Conservation (phyloP, 2,113 vertebrate genomes). For the Vulpes ferrilata region DNA sequence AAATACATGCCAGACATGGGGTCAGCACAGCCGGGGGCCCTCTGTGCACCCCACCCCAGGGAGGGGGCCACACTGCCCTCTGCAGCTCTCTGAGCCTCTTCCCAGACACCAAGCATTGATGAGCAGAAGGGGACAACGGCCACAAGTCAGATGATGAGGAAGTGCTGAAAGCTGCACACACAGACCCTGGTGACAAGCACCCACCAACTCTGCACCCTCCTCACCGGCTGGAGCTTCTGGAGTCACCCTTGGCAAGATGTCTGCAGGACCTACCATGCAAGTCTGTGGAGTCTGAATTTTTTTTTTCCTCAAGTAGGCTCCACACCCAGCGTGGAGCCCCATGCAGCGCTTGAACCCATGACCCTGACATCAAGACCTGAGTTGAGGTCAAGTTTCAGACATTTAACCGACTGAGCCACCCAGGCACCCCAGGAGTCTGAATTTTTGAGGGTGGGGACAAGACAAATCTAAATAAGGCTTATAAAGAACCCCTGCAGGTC, state of each 20-base stretch:
- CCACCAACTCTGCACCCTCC: not conserved
- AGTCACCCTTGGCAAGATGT: not conserved
- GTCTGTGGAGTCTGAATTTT: not conserved
- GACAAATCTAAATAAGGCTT: not conserved
- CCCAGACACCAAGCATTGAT: accelerated
- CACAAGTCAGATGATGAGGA: accelerated
- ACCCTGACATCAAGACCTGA: not conserved
- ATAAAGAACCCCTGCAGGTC: not conserved
- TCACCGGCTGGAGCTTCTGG: not conserved
- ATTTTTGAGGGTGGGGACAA: not conserved
- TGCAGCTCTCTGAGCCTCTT: accelerated
- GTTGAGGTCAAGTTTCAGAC: not conserved
- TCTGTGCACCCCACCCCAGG: not conserved
- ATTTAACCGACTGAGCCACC: not conserved
- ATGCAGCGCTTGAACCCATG: not conserved
- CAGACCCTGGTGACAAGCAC: not conserved
- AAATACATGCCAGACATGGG: accelerated
- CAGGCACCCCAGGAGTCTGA: not conserved
- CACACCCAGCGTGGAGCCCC: not conserved
- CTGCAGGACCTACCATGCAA: accelerated
- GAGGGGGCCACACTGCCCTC: accelerated
- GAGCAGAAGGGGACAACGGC: accelerated
- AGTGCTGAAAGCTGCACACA: accelerated
- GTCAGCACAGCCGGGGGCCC: accelerated
- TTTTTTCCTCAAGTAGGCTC: not conserved